A percentile compares a stretch with the other conserved stretches of the same genome.
These are phyloP conservation scores for Anguilla anguilla DNA, from an alignment of 2,797 vertebrate genomes.

Conservation along the genomic window DNA sequence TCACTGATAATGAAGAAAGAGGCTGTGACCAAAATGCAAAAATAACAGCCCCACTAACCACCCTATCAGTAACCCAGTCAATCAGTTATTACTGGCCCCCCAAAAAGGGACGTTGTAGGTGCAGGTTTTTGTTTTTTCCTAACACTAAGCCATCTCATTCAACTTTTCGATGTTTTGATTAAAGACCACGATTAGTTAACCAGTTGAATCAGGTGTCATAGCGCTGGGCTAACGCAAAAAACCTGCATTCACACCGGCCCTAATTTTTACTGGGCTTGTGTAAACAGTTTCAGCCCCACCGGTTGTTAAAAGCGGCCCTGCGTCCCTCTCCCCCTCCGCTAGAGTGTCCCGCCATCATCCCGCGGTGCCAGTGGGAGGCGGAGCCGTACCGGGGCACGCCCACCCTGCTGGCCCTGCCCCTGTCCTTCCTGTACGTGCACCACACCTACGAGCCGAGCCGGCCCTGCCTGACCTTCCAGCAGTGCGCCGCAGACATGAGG, in stretches of 20 bases:
- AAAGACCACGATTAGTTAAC: no score
- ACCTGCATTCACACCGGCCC: no score
- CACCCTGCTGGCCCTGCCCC: conserved; percentile 69
- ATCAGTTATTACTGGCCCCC: neutral
- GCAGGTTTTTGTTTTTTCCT: no score
- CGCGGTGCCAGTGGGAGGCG: conserved; percentile 86
- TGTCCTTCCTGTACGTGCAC: conserved; percentile 81
- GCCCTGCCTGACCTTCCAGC: conserved; percentile 75
- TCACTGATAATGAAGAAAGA: neutral
- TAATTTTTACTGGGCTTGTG: neutral
- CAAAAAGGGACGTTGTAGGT: no score
- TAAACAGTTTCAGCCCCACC: neutral
- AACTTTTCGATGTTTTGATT: no score
- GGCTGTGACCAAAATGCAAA: neutral
- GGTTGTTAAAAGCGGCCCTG: neutral
- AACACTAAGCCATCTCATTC: no score
- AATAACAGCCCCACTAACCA: neutral
- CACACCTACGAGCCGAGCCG: conserved; percentile 73
- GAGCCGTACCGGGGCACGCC: conserved; percentile 78
- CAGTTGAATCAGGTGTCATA: no score
- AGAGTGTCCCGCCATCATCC: conserved; percentile 84
- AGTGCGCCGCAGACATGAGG: conserved; percentile 79
- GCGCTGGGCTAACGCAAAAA: no score
- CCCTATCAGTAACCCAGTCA: neutral
- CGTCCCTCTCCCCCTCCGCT: neutral